These are phyloP conservation scores for Phenganax marumi DNA, from an alignment of 92 coral and sea anemone genomes.

Conservation along the genomic window DNA sequence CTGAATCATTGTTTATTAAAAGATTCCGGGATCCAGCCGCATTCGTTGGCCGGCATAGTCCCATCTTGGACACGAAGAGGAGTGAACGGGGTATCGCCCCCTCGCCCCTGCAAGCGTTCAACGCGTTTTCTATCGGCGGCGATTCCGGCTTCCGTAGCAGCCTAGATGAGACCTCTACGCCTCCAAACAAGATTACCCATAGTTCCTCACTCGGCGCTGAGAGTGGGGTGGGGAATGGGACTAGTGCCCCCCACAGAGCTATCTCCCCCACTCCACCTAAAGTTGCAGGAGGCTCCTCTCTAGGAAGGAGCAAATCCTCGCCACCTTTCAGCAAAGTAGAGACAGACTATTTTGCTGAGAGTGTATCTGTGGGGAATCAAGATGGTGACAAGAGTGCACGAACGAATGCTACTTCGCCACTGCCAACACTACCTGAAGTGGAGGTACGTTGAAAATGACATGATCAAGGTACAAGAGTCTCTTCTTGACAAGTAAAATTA, in stretches of 20 bases:
- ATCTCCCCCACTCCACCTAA: neutral
- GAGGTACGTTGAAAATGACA: too few species aligned
- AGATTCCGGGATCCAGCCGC: neutral
- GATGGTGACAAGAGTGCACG: neutral
- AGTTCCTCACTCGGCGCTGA: too few species aligned
- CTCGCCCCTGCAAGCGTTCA: neutral
- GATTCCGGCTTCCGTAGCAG: neutral
- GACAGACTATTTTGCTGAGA: neutral
- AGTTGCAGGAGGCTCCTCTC: neutral
- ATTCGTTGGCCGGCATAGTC: neutral
- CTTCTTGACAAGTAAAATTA: too few species aligned
- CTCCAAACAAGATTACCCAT: neutral
- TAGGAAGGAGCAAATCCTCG: neutral
- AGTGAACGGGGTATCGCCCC: constrained; percentile 1
- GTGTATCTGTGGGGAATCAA: neutral
- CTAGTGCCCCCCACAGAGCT: neutral
- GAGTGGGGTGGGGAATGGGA: neutral
- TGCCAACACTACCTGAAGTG: too few species aligned
- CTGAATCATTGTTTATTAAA: neutral
- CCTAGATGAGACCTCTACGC: neutral
- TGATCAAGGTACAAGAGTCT: too few species aligned
- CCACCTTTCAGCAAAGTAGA: constrained; percentile 7
- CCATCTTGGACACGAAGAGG: neutral
- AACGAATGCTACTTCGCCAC: neutral
- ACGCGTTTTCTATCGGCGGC: neutral